Percentiles rank a stretch among this genome's conserved stretches.
phyloP scores from a whole-genome alignment of 1,140 invertebrate species.

The Neoseiulus cucumeris region DNA sequence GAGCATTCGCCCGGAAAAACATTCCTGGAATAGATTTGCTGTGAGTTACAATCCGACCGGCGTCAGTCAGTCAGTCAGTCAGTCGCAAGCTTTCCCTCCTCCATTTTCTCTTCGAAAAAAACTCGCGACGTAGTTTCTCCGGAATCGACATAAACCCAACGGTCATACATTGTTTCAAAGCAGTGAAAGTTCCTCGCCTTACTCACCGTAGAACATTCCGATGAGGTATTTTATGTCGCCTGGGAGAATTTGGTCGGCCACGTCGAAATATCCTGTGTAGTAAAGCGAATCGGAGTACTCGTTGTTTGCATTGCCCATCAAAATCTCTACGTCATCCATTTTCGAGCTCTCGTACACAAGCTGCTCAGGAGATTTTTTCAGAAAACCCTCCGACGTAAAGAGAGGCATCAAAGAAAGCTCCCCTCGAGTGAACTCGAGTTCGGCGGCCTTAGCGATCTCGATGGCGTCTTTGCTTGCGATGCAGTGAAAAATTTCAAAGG shows the following conservation, averaged over 20 bases:
- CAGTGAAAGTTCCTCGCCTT: too few species aligned
- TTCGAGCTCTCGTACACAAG: neutral
- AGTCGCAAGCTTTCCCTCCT: too few species aligned
- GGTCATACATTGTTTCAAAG: too few species aligned
- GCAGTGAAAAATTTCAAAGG: neutral
- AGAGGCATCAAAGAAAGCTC: constrained; percentile 1
- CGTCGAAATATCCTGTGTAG: neutral
- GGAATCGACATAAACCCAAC: too few species aligned
- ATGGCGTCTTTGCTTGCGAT: neutral
- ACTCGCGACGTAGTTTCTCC: too few species aligned
- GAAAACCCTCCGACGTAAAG: neutral
- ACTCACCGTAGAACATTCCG: neutral
- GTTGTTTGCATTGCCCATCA: neutral
- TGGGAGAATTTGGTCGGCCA: neutral
- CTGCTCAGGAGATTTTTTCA: neutral
- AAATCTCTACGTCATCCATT: neutral
- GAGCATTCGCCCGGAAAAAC: constrained; percentile 2
- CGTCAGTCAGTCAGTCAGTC: too few species aligned
- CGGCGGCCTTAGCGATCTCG: neutral
- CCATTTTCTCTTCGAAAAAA: too few species aligned
- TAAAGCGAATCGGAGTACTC: constrained; percentile 1
- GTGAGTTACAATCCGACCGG: too few species aligned
- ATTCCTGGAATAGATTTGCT: neutral
- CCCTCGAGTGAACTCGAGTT: constrained; percentile 1
- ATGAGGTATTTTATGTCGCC: constrained; percentile 1